These are phyloP conservation scores for Cheiracanthium punctorium DNA, from an alignment of 2,888 invertebrate species.

Conservation along the genomic window DNA sequence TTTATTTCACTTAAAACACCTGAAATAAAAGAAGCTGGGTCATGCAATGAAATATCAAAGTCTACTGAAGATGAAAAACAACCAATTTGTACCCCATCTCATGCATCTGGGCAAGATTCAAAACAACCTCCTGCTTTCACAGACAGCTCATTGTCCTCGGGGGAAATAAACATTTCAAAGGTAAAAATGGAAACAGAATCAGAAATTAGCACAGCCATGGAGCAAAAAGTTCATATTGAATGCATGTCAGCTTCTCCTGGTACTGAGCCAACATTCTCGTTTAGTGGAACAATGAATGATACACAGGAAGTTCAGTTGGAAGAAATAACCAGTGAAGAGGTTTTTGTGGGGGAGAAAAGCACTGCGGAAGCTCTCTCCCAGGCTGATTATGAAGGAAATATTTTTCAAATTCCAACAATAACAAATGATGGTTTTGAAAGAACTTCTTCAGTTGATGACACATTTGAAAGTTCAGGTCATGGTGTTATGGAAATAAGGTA, in stretches of 20 bases:
- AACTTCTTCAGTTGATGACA: too few species aligned
- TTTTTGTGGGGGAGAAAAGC: not conserved
- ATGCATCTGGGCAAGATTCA: not conserved
- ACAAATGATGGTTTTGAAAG: too few species aligned
- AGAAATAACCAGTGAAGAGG: not conserved
- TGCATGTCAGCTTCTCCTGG: not conserved
- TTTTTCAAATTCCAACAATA: too few species aligned
- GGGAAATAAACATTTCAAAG: not conserved
- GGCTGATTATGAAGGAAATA: too few species aligned
- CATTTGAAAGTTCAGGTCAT: too few species aligned
- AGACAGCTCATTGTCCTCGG: not conserved
- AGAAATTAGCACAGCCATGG: not conserved
- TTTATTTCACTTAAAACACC: not conserved
- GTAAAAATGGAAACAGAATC: not conserved
- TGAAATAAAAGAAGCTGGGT: not conserved
- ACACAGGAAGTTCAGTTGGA: not conserved
- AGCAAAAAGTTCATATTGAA: slow-evolving; percentile 1
- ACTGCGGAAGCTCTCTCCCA: too few species aligned
- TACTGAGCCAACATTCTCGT: not conserved
- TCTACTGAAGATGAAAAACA: not conserved
- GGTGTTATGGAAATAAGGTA: too few species aligned
- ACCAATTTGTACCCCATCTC: not conserved
- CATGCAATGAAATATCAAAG: not conserved
- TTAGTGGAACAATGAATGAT: not conserved
- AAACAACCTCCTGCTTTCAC: not conserved